phyloP scores from a whole-genome alignment of 2,797 vertebrate species.

The Synaphobranchus kaupii region DNA sequence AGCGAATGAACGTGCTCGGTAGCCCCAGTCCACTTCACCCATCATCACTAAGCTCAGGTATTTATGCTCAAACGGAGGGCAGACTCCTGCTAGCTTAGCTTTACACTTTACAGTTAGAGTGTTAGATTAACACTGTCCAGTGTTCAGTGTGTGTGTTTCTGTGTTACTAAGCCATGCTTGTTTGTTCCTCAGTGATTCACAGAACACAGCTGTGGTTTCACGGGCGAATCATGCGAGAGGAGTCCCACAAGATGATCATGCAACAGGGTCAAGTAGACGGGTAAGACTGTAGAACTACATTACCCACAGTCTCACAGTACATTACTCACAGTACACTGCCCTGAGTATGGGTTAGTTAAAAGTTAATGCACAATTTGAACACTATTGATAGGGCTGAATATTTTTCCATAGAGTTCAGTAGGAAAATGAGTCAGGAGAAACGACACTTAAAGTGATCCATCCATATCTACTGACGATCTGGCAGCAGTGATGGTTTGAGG shows the following conservation, averaged over 20 bases:
- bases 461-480: too few relatives aligned
- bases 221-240: conserved; percentile 93
- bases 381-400: too few relatives aligned
- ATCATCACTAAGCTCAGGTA: conserved; percentile 90
- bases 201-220: conserved; percentile 98
- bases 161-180: conserved; percentile 13
- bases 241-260: conserved; percentile 93
- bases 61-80: conserved; percentile 23
- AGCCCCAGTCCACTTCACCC: conserved; percentile 91
- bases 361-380: too few relatives aligned
- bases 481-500: too few relatives aligned
- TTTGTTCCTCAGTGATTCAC: conserved; percentile 83
- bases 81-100: not conserved
- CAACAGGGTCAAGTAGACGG: conserved; percentile 98
- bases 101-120: not conserved
- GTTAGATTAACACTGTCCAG: not conserved
- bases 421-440: too few relatives aligned
- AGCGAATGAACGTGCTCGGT: conserved; percentile 90
- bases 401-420: too few relatives aligned
- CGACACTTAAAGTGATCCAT: too few relatives aligned
- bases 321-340: not conserved
- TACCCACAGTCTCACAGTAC: not conserved
- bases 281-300: conserved; percentile 64
- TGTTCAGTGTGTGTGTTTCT: not conserved
- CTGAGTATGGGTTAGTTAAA: not conserved